A percentile compares a stretch with the other conserved stretches of the same genome.
These are phyloP conservation scores for Microcebus griseorufus DNA, from an alignment of 2,113 vertebrate species.

Conservation along the genomic window DNA sequence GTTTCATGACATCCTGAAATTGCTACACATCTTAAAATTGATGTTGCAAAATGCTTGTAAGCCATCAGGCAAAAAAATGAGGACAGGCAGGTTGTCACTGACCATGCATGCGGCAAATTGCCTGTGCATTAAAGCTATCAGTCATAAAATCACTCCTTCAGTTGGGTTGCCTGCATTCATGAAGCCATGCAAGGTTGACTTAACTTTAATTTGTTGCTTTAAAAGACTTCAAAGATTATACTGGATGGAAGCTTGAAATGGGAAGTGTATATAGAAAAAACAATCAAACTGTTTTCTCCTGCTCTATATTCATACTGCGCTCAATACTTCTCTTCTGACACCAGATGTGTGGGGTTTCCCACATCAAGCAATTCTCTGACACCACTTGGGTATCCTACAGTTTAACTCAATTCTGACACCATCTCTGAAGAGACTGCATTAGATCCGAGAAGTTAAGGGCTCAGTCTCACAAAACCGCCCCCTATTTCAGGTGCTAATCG, in stretches of 20 bases:
- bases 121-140: background rate
- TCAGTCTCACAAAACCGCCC: too few species aligned
- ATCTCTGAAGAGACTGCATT: background rate
- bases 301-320: background rate
- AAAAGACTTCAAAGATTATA: slow-evolving; percentile 17
- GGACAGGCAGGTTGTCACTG: background rate
- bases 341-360: background rate
- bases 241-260: background rate
- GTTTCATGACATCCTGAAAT: slow-evolving; percentile 9
- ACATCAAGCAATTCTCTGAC: background rate
- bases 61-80: background rate
- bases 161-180: background rate
- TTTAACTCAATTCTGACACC: background rate
- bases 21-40: slow-evolving; percentile 25
- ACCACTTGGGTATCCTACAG: background rate
- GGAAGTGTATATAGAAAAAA: background rate
- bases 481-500: background rate
- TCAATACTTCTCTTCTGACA: background rate
- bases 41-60: background rate
- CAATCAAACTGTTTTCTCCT: background rate
- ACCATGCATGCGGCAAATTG: background rate
- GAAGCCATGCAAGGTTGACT: slow-evolving; percentile 5
- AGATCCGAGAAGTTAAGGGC: background rate
- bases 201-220: slow-evolving; percentile 19
- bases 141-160: background rate